Base-by-base conservation (phyloP, 1,140 invertebrate genomes). In the Archivesica marissinica region DNA sequence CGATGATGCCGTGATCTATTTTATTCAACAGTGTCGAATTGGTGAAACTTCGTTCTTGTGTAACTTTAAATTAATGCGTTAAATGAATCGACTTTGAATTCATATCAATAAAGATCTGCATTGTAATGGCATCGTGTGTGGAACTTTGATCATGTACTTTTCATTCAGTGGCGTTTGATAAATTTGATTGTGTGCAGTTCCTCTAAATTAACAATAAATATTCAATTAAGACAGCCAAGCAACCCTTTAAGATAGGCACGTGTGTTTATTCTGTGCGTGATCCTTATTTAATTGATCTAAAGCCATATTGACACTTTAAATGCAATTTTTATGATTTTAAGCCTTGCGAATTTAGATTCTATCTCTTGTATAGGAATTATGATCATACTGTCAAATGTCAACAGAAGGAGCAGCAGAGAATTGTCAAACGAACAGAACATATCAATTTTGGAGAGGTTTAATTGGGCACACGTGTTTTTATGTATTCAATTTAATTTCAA, bases 401-500 rank as follows among this genome's bases (percentile, higher is more conserved):
- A 79, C 56, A 79, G 30, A 56, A 38, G 50, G 52, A 54, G 25
- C 39, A 4, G 20, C 47, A 52, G 39, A 41, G 33, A 39, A 59
- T 39, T 56, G 54, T 59, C 50, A 76, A 76, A 76, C 33, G 35
- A 52, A 76, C 50, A 38, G 74, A 76, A 76, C 74, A 56, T 59
- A 76, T 76, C 38, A 76, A 76, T 76, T 76, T 76, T 72, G 41
- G 33, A 76, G 74, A 66, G 28, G 39, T 68, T 79, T 68, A 66
- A 79, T 68, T 79, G 59, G 61, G 28, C 77, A 66, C 77, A 79
- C 77, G 77, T 66, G 77, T 79, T 79, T 79, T 64, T 44, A 79
- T 66, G 77, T 66, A 66, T 79, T 79, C 38, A 79, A 79, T 79
- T 79, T 79, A 50, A 64, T 44, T 66, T 79, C 77, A 79, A 79